phyloP scores from a whole-genome alignment of 2,797 vertebrate genomes.

The Micropoecilia bifurca region DNA sequence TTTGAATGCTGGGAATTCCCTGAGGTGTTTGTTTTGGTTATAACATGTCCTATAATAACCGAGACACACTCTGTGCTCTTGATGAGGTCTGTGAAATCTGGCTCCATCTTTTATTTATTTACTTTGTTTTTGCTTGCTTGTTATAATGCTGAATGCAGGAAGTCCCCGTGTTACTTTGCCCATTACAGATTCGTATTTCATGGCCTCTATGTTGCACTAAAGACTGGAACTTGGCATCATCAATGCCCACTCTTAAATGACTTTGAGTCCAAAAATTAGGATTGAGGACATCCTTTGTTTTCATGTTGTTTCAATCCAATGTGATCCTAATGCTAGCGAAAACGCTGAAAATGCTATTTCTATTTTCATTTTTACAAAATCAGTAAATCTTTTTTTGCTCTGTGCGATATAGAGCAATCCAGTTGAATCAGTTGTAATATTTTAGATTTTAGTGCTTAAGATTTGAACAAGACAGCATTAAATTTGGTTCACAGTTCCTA shows the following conservation, averaged over 20 bases:
- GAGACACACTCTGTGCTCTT: constrained; percentile 43
- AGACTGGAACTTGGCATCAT: neutral
- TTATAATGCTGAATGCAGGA: constrained; percentile 32
- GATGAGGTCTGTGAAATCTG: constrained; percentile 33
- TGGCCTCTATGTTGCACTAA: neutral
- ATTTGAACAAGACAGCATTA: neutral
- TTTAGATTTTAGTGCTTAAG: neutral
- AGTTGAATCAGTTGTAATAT: neutral
- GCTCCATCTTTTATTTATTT: constrained; percentile 27
- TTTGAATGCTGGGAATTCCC: constrained; percentile 68
- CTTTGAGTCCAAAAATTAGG: no score
- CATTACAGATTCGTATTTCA: constrained; percentile 1
- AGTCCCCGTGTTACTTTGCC: constrained; percentile 12
- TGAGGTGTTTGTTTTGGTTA: constrained; percentile 51
- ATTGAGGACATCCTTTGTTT: neutral
- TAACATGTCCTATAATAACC: constrained; percentile 61
- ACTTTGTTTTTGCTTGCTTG: neutral
- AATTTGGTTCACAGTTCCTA: neutral
- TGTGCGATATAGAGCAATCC: neutral
- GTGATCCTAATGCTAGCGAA: neutral
- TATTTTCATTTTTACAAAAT: neutral
- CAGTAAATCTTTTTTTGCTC: neutral
- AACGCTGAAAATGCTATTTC: neutral
- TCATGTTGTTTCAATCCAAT: neutral
- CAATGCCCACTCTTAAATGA: neutral